Conservation (phyloP, 2,888 invertebrate species). For the Heliconius erato region DNA sequence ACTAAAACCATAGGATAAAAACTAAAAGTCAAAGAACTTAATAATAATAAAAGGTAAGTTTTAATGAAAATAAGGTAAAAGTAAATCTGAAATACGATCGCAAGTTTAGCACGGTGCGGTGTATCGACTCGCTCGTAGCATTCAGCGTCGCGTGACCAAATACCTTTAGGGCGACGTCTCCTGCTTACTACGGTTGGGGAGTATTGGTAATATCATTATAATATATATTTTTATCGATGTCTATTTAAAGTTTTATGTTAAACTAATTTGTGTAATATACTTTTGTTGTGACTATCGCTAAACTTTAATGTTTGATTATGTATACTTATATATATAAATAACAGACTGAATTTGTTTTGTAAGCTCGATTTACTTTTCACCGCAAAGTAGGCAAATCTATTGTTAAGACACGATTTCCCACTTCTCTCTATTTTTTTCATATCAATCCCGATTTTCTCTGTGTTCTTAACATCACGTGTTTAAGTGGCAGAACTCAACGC, state of each 20-base stretch:
- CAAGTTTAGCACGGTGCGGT: conserved; percentile 32
- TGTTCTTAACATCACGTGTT: no score
- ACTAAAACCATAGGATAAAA: neutral
- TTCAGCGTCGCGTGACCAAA: conserved; percentile 42
- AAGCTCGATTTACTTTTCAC: neutral
- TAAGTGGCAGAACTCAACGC: no score
- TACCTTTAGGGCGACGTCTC: conserved; percentile 40
- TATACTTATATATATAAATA: neutral
- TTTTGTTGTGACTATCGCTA: neutral
- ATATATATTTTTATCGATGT: conserved; percentile 28
- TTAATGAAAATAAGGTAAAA: conserved; percentile 20
- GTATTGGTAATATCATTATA: conserved; percentile 20
- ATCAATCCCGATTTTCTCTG: no score
- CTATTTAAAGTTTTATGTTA: neutral
- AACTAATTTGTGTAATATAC: neutral
- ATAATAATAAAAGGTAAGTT: neutral
- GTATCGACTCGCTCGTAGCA: conserved; percentile 37
- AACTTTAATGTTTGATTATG: neutral
- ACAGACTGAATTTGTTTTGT: neutral
- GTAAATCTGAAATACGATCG: conserved; percentile 28
- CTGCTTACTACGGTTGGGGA: conserved; percentile 7
- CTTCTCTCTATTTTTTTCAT: no score
- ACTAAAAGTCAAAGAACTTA: neutral
- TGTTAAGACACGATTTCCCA: no score
- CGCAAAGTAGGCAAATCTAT: no score